These are phyloP conservation scores for Lytechinus pictus DNA, from an alignment of 35 echinoderm and acorn worm species.

Conservation along the genomic window DNA sequence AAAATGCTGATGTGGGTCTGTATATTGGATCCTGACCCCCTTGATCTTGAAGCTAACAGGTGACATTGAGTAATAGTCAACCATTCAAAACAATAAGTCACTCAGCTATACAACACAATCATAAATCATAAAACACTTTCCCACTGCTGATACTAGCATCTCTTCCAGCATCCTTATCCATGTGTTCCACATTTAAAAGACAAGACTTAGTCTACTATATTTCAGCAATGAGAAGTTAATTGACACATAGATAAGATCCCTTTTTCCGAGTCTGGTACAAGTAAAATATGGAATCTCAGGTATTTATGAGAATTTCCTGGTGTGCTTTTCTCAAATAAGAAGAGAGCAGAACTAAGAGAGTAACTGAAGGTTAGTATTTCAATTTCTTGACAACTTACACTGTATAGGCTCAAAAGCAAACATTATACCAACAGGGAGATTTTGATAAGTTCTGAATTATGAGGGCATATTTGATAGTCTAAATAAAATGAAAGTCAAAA, in stretches of 20 bases:
- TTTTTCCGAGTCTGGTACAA: not conserved
- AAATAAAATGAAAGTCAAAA: not conserved
- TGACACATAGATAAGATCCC: not conserved
- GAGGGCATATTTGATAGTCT: not conserved
- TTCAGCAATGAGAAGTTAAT: not conserved
- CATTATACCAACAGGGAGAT: not conserved
- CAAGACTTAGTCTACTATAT: not conserved
- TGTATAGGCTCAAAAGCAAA: slow-evolving; percentile 1
- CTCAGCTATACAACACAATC: slow-evolving; percentile 1
- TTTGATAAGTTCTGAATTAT: not conserved
- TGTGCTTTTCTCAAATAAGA: not conserved
- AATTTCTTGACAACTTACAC: slow-evolving; percentile 20
- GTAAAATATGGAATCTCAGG: slow-evolving; percentile 6
- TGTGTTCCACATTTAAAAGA: not conserved
- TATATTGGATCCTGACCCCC: slow-evolving; percentile 8
- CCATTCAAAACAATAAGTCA: slow-evolving; percentile 13
- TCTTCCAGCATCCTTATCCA: not conserved
- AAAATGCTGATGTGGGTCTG: not conserved
- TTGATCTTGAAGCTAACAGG: not conserved
- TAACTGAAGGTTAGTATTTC: not conserved
- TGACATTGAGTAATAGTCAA: not conserved
- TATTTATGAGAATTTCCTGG: not conserved
- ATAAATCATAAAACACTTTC: not conserved
- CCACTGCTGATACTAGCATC: not conserved
- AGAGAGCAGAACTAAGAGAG: not conserved